phyloP scores from a whole-genome alignment of 2,797 vertebrate genomes.

The Diglossa cyanea region DNA sequence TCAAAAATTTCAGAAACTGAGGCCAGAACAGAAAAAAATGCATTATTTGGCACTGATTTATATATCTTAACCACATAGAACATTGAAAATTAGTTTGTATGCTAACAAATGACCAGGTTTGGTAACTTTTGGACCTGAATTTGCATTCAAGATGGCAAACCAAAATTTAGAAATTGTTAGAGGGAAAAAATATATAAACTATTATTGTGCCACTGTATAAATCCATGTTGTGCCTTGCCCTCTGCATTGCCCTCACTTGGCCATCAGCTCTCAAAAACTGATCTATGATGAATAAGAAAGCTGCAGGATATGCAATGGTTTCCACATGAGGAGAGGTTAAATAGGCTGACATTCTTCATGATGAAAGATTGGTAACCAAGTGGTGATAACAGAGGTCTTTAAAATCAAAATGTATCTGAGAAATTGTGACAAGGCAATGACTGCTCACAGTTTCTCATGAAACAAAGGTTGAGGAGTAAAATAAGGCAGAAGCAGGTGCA shows the following conservation, averaged over 20 bases:
- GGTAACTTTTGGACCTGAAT: background rate
- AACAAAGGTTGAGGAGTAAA: background rate
- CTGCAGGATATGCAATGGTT: background rate
- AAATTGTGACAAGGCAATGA: background rate
- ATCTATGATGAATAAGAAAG: background rate
- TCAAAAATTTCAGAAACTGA: background rate
- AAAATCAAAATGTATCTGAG: background rate
- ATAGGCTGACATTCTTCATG: background rate
- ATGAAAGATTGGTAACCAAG: background rate
- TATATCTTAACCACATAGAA: background rate
- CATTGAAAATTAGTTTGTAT: background rate
- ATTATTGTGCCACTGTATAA: background rate
- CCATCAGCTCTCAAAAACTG: background rate
- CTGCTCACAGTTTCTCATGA: background rate
- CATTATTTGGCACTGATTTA: background rate
- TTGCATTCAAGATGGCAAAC: background rate
- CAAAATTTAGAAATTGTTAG: background rate
- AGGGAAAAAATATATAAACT: background rate
- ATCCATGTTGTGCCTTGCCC: background rate
- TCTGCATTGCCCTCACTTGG: background rate
- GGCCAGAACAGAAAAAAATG: background rate
- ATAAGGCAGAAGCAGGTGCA: background rate
- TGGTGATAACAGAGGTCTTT: background rate
- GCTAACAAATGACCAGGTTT: background rate
- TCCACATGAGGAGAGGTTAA: background rate